Base-by-base conservation (phyloP, 2,113 vertebrate species). In the Gulo gulo region DNA sequence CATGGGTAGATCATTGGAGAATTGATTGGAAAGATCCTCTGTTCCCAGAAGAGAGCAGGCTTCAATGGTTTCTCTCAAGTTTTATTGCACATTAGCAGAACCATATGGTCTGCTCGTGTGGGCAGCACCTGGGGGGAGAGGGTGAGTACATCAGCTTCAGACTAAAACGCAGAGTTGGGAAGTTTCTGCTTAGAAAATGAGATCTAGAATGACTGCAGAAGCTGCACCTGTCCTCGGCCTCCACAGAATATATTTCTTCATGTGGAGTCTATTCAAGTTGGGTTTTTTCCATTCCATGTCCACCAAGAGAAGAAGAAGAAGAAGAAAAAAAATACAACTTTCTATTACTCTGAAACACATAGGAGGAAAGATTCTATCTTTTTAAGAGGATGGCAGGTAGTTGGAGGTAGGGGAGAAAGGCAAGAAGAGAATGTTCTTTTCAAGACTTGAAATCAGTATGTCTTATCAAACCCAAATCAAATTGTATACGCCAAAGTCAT, bases 51-150 rank as follows among this genome's bases (percentile, higher is more conserved):
- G 88, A 96, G 55, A 84, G 89, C 29, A 88, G 93, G 96, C 95
- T 97, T 97, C 95, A 91, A 0, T 80, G 88, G 76, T 94, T 91
- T 94, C 85, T 91, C 97, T 97, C 71, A 23, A 89, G 67, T 93
- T 96, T 94, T 93, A 97, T 78, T 95, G 82, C 91, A 82, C 94
- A 79, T 96, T 98, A 98, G 81, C 93, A 55, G 81, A 91, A 96
- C 71, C 95, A 93, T 97, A 97, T 97, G 93, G 31, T 97, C 94
- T 92, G 90, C 76, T 84, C 23, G 0, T 63, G 88, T 85, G 81
- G 94, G 95, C 94, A 95, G 96, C 80, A 92, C 95, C 81, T 96
- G 76, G 4, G 20, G 14, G 13, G 50, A 23, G 21, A 9, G 6
- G 12, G 85, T 55, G 39, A 26, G n/a, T 34, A 10, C 26, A 85